Percentiles rank a stretch among this genome's conserved stretches.
Evolutionary conservation across 2,113 vertebrate genomes (phyloP).

Genomic region (Antechinus flavipes): DNA sequence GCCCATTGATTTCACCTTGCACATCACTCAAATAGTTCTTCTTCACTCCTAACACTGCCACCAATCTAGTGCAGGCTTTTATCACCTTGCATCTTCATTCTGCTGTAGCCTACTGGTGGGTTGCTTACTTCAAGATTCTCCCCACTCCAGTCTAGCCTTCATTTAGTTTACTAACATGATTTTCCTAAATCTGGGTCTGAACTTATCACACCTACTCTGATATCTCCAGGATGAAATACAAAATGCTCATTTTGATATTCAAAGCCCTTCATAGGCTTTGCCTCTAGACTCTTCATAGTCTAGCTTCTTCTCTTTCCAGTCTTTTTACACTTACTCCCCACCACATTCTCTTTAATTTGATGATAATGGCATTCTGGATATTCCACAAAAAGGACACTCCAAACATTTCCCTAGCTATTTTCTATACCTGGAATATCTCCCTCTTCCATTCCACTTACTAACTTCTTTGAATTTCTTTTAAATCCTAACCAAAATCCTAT

Average conservation of each 20-base stretch:
- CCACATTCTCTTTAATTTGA: not conserved
- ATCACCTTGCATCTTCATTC: not conserved
- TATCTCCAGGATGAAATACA: not conserved
- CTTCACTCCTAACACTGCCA: not conserved
- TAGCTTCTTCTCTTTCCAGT: not conserved
- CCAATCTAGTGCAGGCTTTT: not conserved
- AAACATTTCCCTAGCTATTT: not conserved
- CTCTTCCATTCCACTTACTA: not conserved
- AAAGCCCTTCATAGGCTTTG: not conserved
- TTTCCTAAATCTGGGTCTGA: not conserved
- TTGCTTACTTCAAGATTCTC: not conserved
- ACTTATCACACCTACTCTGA: not conserved
- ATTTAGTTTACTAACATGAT: not conserved
- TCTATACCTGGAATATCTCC: not conserved
- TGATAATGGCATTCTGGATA: not conserved
- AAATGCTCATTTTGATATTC: not conserved
- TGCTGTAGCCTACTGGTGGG: not conserved
- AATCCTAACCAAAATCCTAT: not conserved
- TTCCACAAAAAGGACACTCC: not conserved
- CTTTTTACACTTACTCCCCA: not conserved
- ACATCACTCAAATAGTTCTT: not conserved
- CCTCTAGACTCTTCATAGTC: not conserved
- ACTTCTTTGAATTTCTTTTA: not conserved
- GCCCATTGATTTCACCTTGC: not conserved
- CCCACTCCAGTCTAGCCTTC: not conserved